Base-by-base conservation (phyloP, 1,140 invertebrate species). In the Pseudobourletiella spinata region DNA sequence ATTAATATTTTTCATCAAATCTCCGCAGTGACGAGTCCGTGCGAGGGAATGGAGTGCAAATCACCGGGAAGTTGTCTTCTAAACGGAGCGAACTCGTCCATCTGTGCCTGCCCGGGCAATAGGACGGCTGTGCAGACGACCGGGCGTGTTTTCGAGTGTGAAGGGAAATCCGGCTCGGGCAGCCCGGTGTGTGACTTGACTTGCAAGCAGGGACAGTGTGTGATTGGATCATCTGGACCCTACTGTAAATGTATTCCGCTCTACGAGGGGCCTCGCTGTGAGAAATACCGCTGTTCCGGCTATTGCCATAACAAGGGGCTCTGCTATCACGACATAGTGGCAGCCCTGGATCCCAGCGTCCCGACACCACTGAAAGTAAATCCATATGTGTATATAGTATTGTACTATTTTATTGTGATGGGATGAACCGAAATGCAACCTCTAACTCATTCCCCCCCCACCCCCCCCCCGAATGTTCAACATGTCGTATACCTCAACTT, bases 101-200 rank as follows among this genome's bases (percentile, higher is more conserved):
- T 75, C 1, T 89, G 87, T 69, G 74, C 83, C 25, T 89, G 86
- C 71, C 81, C 85, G 2, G 83, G 86, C 71, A 82, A 81, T 2
- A 73, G 77, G 73, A 71, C 68, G 24, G 42, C 64, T 4, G 59
- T 26, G 22, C 39, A 54, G 16, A 62, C 26, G 20, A 20, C 30
- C 14, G 20, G 16, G 16, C 58, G 65, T 28, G 22, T 20, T 16
- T 67, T 59, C 43, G 50, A 59, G 48, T 70, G 66, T 30, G 59
- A 57, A 61, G 64, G 63, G 30, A 63, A 58, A 43, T 35, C 16
- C 39, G 42, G 59, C 2, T 43, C 72, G 61, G 61, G 15, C 39
- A 35, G 59, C 2, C 42, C 72, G 61, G 61, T 71, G 57, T 79
- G 77, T 71, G 66, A 73, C 16, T 62, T 77, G 35, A 71, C 76